Base-by-base conservation (phyloP, 2,113 vertebrate species). In the Fregata magnificens region DNA sequence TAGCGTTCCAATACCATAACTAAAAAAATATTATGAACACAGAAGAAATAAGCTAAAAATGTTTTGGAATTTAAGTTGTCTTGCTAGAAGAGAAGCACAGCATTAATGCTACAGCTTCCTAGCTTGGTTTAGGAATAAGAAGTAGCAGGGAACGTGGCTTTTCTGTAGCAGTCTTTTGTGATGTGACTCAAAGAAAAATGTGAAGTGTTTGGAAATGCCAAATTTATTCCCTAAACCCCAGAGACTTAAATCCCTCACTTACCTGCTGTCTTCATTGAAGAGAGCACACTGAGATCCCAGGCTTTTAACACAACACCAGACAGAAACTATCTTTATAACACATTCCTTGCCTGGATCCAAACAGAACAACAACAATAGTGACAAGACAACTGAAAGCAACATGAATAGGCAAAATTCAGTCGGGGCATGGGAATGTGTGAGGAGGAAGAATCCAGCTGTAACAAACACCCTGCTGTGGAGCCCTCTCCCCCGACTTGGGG, bases 401-500 rank as follows among this genome's bases (percentile, higher is more conserved):
- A 6, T 2, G 13, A 59, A 25, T 5, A 59, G 22, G 36, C 42
- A 71, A 28, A 47, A 49, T 25, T 21, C 63, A 73, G 31, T 1
- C 34, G 63, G 47, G 53, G 7, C 13, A 12, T 1, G 21, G 21
- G 38, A 53, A 72, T 3, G 5, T 1, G 5, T 4, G 21, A 18
- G 65, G 26, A 52, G 29, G 19, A 42, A 42, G 31, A 47, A n/a
- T 13, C 29, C 58, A 25, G 29, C 29, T 52, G 20, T n/a, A 40
- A 52, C 1, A 17, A 9, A 25, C 17, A 20, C 22, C 56, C 14
- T 32, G 49, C 49, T 50, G 34, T 42, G 4, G 6, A 28, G 26
- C 14, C 34, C 47, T 31, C 22, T 19, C 15, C 38, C 40, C 8
- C 2, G 0, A 4, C 21, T 6, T 2, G 9, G 28, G 42, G 32